Evolutionary conservation across 2,113 vertebrate species (phyloP).

Genomic region (Lophochroa leadbeateri): DNA sequence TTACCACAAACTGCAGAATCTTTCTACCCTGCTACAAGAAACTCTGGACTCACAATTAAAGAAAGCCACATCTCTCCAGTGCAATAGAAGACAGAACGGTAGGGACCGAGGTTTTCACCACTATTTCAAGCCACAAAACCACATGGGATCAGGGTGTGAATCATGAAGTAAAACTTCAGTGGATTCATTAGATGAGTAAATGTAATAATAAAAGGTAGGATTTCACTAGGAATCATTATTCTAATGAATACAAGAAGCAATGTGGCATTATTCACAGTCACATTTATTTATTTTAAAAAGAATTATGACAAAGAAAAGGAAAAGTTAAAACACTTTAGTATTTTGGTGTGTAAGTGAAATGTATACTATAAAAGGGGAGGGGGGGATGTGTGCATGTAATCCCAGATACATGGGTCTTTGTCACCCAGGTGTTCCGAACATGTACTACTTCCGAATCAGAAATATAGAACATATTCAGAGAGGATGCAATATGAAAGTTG

Average conservation of each 20-base stretch:
- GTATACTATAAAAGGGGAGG: background rate
- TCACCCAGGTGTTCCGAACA: background rate
- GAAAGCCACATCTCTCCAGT: background rate
- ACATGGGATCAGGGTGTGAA: background rate
- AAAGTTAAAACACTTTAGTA: background rate
- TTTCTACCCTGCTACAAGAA: background rate
- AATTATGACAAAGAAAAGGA: background rate
- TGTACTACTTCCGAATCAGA: conserved; percentile 31
- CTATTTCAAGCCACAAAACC: background rate
- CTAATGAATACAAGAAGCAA: background rate
- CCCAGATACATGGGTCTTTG: background rate
- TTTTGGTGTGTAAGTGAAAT: background rate
- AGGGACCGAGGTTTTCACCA: background rate
- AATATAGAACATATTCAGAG: conserved; percentile 28
- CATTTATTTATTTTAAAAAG: background rate
- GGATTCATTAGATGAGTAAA: background rate
- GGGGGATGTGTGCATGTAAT: background rate
- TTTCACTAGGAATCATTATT: background rate
- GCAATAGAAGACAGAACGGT: background rate
- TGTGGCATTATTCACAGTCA: background rate
- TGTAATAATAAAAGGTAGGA: background rate
- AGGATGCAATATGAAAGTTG: background rate
- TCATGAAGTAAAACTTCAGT: background rate
- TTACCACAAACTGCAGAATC: background rate
- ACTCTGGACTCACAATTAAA: background rate